Conservation (phyloP, 2,888 invertebrate genomes). For the Acleris cristana region DNA sequence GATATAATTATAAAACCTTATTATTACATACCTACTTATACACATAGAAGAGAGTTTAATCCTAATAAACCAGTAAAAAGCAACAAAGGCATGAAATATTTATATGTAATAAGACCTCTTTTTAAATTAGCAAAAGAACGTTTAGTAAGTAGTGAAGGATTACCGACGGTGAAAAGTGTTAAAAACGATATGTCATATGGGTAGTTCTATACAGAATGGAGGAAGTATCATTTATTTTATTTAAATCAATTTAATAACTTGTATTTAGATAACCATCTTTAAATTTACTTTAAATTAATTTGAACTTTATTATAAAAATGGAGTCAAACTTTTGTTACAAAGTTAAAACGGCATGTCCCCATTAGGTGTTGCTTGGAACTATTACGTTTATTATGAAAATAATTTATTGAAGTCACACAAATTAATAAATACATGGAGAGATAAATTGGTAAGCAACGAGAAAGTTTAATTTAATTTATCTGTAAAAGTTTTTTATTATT, state of each 20-base stretch:
- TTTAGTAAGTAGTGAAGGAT: too few species aligned
- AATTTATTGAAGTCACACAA: conserved; percentile 14
- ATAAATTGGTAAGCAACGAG: conserved; percentile 18
- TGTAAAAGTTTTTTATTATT: conserved; percentile 17
- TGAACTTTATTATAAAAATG: conserved; percentile 15
- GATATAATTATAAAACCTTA: too few species aligned
- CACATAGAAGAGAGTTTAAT: too few species aligned
- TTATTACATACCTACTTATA: too few species aligned
- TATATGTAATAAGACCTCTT: too few species aligned
- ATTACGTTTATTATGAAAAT: conserved; percentile 16
- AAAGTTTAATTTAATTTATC: conserved; percentile 16
- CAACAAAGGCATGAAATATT: too few species aligned
- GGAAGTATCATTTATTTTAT: conserved; percentile 9
- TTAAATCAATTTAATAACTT: conserved; percentile 18
- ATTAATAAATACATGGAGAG: conserved; percentile 16
- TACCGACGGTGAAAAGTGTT: too few species aligned
- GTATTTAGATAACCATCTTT: conserved; percentile 18
- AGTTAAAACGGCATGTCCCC: conserved; percentile 12
- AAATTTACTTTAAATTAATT: conserved; percentile 17
- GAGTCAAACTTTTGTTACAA: conserved; percentile 14
- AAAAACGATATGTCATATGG: too few species aligned
- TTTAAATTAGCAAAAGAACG: too few species aligned
- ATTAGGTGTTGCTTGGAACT: conserved; percentile 17
- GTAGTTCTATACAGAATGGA: too few species aligned
- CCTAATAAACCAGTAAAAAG: too few species aligned